phyloP scores from a whole-genome alignment of 2,888 invertebrate genomes.

The Epirrhoe alternata region DNA sequence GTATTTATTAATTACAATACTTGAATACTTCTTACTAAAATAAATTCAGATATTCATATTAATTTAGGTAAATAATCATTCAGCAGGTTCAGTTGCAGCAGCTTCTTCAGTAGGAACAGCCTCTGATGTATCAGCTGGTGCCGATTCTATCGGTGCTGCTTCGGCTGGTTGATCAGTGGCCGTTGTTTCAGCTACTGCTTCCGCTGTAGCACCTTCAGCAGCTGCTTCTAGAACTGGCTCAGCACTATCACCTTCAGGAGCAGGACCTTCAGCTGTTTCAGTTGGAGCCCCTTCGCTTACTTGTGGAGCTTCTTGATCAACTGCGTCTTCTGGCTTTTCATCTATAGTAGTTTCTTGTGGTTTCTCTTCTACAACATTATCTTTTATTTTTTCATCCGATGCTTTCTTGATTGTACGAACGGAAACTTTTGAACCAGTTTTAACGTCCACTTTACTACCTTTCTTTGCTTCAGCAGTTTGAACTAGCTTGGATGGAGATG shows the following conservation, averaged over 20 bases:
- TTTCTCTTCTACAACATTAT: slow-evolving; percentile 4
- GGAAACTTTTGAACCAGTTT: slow-evolving; percentile 13
- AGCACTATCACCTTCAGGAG: neutral
- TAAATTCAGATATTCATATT: neutral
- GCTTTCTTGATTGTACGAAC: neutral
- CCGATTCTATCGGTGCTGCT: neutral
- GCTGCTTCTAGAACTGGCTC: slow-evolving; percentile 5
- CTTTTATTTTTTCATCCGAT: neutral
- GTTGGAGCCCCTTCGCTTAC: neutral
- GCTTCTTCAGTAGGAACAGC: slow-evolving; percentile 4
- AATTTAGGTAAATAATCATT: neutral
- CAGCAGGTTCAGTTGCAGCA: slow-evolving; percentile 3
- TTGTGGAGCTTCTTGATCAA: neutral
- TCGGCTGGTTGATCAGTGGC: neutral
- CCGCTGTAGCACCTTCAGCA: neutral
- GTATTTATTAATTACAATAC: neutral
- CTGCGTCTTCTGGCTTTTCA: neutral
- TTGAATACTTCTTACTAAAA: neutral
- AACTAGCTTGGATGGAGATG: slow-evolving; percentile 5
- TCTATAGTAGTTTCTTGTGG: neutral
- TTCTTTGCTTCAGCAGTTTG: slow-evolving; percentile 28
- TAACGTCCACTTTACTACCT: slow-evolving; percentile 39
- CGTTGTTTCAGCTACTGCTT: slow-evolving; percentile 1
- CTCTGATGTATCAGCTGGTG: neutral
- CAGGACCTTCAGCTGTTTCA: neutral